These are phyloP conservation scores for Triops longicaudatus DNA, from an alignment of 1,140 invertebrate genomes.

Conservation along the genomic window DNA sequence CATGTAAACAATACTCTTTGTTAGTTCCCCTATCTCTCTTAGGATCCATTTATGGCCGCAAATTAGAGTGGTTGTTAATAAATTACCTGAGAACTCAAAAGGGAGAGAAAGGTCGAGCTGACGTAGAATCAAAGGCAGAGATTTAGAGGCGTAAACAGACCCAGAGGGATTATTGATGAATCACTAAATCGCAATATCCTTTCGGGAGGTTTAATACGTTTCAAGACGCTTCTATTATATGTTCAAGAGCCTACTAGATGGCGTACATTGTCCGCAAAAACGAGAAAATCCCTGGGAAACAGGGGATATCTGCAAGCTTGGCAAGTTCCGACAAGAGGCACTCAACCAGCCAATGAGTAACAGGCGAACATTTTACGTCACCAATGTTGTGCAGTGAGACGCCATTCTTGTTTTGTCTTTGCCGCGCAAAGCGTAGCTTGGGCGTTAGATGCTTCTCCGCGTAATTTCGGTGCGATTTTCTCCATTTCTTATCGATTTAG, in stretches of 20 bases:
- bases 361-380: too few relatives aligned
- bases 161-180: not conserved
- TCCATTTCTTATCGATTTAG: not conserved
- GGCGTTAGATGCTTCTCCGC: too few relatives aligned
- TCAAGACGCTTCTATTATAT: not conserved
- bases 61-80: not conserved
- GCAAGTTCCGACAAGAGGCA: too few relatives aligned
- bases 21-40: too few relatives aligned
- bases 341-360: too few relatives aligned
- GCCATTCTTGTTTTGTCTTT: not conserved
- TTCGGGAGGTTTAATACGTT: not conserved
- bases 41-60: too few relatives aligned
- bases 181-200: constrained; percentile 14
- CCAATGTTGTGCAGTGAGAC: not conserved
- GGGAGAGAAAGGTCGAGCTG: not conserved
- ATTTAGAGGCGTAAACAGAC: not conserved
- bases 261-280: not conserved
- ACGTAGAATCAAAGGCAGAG: not conserved
- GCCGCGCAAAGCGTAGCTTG: not conserved
- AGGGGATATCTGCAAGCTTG: too few relatives aligned
- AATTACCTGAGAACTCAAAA: not conserved
- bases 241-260: not conserved
- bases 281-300: too few relatives aligned
- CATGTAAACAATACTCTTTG: too few relatives aligned
- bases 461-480: not conserved